A percentile compares a stretch with the other conserved stretches of the same genome.
Conservation (phyloP, 2,888 invertebrate genomes). For the Protonemura montana region DNA sequence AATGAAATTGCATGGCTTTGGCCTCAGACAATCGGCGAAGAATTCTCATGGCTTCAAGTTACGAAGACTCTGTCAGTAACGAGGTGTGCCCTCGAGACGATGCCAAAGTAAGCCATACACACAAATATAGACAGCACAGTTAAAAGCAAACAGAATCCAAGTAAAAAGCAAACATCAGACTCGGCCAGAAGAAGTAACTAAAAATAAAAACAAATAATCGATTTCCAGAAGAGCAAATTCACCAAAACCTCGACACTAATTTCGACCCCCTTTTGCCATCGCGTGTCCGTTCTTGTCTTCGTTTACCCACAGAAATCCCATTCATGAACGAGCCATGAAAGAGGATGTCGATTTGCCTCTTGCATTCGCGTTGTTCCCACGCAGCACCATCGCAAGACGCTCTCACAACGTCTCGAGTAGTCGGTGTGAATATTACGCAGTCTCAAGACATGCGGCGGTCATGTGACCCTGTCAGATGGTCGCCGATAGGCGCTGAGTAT, state of each 20-base stretch:
- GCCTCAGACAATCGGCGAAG: neutral
- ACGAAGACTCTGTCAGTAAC: neutral
- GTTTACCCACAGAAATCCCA: neutral
- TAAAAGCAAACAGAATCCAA: neutral
- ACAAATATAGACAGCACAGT: neutral
- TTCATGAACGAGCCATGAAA: neutral
- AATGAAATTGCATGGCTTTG: neutral
- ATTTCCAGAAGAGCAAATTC: neutral
- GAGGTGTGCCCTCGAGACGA: neutral
- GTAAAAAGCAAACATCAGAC: neutral
- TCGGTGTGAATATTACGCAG: neutral
- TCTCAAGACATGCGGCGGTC: neutral
- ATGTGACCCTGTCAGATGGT: neutral
- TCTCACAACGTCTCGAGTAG: neutral
- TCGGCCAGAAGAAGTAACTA: neutral
- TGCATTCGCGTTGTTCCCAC: neutral
- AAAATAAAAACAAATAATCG: neutral
- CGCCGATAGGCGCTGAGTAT: neutral
- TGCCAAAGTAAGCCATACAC: neutral
- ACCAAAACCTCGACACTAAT: neutral
- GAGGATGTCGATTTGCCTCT: neutral
- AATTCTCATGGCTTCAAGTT: neutral
- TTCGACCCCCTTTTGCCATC: neutral
- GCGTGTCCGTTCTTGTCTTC: neutral
- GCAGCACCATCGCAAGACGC: neutral